Percentiles rank a stretch among this genome's conserved stretches.
Conservation (phyloP, 2,797 vertebrate genomes). For the Urosaurus nigricauda region DNA sequence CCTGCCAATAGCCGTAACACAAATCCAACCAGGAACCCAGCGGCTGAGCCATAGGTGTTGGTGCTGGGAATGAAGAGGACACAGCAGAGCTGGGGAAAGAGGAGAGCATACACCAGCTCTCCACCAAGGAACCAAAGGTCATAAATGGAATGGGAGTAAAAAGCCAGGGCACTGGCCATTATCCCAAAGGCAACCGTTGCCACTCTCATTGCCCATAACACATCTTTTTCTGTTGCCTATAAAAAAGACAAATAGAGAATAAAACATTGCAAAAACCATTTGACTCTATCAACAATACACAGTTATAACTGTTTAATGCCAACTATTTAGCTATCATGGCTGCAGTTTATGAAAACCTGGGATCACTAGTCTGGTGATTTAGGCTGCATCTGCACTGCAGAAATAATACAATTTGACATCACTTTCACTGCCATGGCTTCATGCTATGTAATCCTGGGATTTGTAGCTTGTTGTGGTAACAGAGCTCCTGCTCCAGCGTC, state of each 20-base stretch:
- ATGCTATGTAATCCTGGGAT: no score
- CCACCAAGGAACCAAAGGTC: constrained; percentile 85
- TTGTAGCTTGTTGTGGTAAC: no score
- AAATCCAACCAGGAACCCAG: constrained; percentile 76
- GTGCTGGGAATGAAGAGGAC: constrained; percentile 82
- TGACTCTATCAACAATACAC: no score
- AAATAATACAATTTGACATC: no score
- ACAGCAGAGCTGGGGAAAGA: constrained; percentile 87
- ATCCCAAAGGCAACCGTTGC: constrained; percentile 82
- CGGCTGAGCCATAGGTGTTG: constrained; percentile 81
- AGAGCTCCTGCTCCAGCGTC: no score
- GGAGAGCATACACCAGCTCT: constrained; percentile 85
- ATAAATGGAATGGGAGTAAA: constrained; percentile 79
- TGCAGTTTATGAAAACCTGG: no score
- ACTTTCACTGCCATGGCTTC: no score
- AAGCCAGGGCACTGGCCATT: constrained; percentile 78
- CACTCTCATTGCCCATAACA: constrained; percentile 83
- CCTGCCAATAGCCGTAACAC: constrained; percentile 77
- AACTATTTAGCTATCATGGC: no score
- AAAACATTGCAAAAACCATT: background rate
- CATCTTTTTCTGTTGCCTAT: constrained; percentile 84
- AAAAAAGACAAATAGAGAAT: constrained; percentile 28
- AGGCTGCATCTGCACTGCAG: no score
- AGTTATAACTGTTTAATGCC: no score
- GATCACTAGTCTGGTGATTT: no score